These are phyloP conservation scores for Calyptommatus sinebrachiatus DNA, from an alignment of 2,113 vertebrate genomes.

Conservation along the genomic window DNA sequence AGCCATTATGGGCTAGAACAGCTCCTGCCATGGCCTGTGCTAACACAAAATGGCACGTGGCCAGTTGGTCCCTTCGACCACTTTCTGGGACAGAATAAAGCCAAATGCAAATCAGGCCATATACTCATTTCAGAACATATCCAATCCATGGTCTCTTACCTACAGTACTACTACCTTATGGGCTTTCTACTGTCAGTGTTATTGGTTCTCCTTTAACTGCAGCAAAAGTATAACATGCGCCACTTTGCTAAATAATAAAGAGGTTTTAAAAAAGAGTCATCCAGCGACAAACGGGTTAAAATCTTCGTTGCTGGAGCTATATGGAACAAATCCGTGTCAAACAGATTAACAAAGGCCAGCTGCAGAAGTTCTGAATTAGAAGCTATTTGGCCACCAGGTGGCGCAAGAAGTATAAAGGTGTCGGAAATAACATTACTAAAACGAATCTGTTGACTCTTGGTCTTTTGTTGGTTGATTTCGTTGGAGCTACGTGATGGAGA, in stretches of 20 bases:
- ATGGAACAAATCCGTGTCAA: neutral
- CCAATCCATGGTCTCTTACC: too few species aligned
- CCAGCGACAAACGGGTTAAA: neutral
- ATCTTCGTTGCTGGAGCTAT: rapidly evolving
- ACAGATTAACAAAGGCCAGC: constrained; percentile 44
- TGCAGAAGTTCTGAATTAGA: neutral
- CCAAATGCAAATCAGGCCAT: neutral
- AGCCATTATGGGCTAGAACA: too few species aligned
- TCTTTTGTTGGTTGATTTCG: neutral
- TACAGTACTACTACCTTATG: neutral
- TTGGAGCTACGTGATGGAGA: neutral
- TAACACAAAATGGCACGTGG: too few species aligned
- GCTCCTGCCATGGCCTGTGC: too few species aligned
- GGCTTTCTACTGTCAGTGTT: too few species aligned
- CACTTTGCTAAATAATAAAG: rapidly evolving
- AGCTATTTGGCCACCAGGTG: neutral
- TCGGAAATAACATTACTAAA: neutral
- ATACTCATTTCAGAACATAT: neutral
- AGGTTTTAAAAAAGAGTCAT: neutral
- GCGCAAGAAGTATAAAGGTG: neutral
- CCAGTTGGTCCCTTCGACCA: too few species aligned
- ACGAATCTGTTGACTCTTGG: neutral
- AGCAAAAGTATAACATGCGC: neutral
- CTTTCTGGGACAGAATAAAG: too few species aligned
- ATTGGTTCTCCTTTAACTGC: neutral